Base-by-base conservation (phyloP, 1,140 invertebrate species). In the Lethocerus indicus region DNA sequence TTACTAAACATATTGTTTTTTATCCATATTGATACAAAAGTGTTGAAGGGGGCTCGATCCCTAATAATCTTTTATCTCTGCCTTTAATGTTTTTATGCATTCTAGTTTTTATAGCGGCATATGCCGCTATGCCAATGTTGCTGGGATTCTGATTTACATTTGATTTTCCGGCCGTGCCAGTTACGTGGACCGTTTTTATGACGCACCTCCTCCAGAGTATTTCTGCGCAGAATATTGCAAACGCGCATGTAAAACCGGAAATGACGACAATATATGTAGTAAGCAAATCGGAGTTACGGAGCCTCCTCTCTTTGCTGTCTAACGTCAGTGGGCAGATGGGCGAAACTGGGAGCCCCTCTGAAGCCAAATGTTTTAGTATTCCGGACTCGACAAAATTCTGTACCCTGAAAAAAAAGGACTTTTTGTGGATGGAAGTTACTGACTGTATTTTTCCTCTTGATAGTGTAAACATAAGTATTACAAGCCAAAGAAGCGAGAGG, bases 271-370 rank as follows among this genome's bases (percentile, higher is more conserved):
- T 64, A 52, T 87, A 88, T 0, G 85, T 88, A 61, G 81, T 75
- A 36, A 67, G 60, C 1, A 87, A 64, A 61, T 75, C 73, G 25
- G 69, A 61, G 56, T 87, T 82, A 40, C 75, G 62, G 9, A 89
- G 63, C 59, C 79, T 76, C 2, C 83, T 68, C 55, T 88, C 85
- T 32, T 76, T 83, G n/a, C 76, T 83, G 42, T 77, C 79, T 28
- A 87, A 65, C 64, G 87, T 73, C 23, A 84, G 65, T 0, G 84
- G 84, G 57, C 86, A 89, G 39, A 87, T 80, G 52, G 75, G 72
- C 0, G 78, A 77, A 49, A 73, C 71, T 0, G 85, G 83, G 54
- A 85, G 56, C 52, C 76, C 69, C 47, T 67, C 63, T 2, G 60
- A 62, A 40, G 76, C 66, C 49, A 78, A 65, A 51, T 75, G 76